A percentile compares a stretch with the other conserved stretches of the same genome.
These are phyloP conservation scores for Conopomorpha cramerella DNA, from an alignment of 1,140 invertebrate genomes.

Conservation along the genomic window DNA sequence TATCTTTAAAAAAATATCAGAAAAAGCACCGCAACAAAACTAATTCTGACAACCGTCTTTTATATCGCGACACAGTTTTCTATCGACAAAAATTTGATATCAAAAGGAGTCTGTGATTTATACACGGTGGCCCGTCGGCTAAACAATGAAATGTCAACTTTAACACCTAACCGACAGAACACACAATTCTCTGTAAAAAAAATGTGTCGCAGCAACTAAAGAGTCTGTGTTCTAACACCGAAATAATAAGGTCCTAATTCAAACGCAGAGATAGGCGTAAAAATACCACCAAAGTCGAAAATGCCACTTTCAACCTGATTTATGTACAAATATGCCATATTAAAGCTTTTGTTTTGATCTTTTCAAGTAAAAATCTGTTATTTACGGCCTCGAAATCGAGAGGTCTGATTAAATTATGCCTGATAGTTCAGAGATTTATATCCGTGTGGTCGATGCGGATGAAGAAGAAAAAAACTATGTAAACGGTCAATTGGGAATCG, in stretches of 20 bases:
- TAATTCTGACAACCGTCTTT: too few relatives aligned
- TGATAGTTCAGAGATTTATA: neutral
- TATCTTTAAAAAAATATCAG: too few relatives aligned
- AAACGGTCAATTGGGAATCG: too few relatives aligned
- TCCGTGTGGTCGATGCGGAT: too few relatives aligned
- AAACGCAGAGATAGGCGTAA: neutral
- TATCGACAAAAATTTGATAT: too few relatives aligned
- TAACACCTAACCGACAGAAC: neutral
- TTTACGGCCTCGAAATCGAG: neutral
- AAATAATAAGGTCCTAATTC: neutral
- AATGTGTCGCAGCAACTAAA: too few relatives aligned
- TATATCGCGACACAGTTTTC: too few relatives aligned
- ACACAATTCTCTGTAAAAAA: too few relatives aligned
- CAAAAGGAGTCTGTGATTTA: too few relatives aligned
- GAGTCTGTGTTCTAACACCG: neutral
- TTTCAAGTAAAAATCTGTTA: neutral
- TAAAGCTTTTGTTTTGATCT: neutral
- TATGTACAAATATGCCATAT: neutral
- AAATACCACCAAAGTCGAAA: neutral
- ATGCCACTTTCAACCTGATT: neutral
- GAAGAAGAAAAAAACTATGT: too few relatives aligned
- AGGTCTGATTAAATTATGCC: neutral
- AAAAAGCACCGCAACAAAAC: too few relatives aligned
- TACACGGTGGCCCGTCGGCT: neutral
- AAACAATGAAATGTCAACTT: neutral